Conservation (phyloP, 2,113 vertebrate genomes). For the Xyliphius kryptos region DNA sequence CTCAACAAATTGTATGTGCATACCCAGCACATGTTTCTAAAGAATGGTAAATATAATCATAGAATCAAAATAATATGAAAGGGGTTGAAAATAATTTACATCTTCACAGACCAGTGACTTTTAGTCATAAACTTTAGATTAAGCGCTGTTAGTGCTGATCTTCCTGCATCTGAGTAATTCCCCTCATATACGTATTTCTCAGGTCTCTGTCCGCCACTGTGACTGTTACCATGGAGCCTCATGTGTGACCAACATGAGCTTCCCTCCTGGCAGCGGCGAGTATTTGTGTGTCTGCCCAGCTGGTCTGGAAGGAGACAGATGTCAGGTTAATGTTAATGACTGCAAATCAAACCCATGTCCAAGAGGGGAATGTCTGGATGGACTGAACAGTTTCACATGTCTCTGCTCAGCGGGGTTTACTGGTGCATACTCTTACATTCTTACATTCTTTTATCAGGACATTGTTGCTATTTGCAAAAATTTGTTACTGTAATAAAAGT, state of each 20-base stretch:
- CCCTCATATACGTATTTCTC: constrained; percentile 34
- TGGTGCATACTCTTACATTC: constrained; percentile 70
- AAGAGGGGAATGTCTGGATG: constrained; percentile 69
- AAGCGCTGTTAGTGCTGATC: background rate
- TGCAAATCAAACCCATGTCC: constrained; percentile 76
- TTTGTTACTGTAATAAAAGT: too few relatives aligned
- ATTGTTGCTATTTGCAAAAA: too few relatives aligned
- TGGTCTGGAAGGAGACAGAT: constrained; percentile 71
- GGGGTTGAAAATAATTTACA: too few relatives aligned
- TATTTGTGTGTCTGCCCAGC: constrained; percentile 70
- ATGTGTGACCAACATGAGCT: constrained; percentile 65
- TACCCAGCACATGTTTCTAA: background rate
- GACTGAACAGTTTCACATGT: constrained; percentile 70
- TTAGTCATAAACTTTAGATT: too few relatives aligned
- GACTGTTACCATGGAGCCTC: constrained; percentile 75
- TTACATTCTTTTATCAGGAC: too few relatives aligned
- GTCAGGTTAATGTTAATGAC: constrained; percentile 67
- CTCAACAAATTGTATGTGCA: background rate
- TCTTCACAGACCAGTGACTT: too few relatives aligned
- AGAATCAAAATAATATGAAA: too few relatives aligned
- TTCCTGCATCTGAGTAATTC: background rate
- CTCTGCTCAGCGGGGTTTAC: constrained; percentile 71
- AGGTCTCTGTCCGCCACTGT: constrained; percentile 76
- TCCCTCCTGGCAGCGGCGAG: constrained; percentile 65
- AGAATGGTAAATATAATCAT: background rate